Evolutionary conservation across 92 coral and sea anemone species (phyloP), one percentile per base, ranked within the genome.

Genomic region (Heliopora coerulea): DNA sequence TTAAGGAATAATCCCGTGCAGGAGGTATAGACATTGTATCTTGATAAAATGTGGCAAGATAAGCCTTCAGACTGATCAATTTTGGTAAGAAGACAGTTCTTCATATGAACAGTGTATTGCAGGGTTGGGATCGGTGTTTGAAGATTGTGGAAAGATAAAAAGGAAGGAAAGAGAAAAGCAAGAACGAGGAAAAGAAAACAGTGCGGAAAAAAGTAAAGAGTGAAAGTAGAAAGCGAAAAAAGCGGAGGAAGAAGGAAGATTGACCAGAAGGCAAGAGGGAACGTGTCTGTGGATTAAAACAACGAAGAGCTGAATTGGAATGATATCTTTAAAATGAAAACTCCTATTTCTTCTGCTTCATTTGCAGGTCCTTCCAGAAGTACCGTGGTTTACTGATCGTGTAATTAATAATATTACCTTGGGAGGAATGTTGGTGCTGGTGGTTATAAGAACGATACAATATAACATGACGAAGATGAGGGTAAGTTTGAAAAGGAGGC

Each of bases 381-480:
- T 90, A 18, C 96, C 96, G 1, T 95, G 99, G 99, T 95, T 87
- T 81, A 95, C 95, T 8, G 99, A 95, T 78, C 78, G 99, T 79
- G 96, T 84, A 59, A 83, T 95, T 32, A 90, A 88, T 41, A 90
- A 95, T 75, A 95, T 95, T 57, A 95, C 99, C 19, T 77, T 90
- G 26, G 99, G 96, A n/a, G 99, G 99, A 35, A 80, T 95, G 32
- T 81, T 95, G 62, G 99, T 95, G 18, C 77, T 95, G 41, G 99
- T 90, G n/a, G 99, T 95, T 19, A 88, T 95, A 0, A 80, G 99
- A 65, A 95, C 99, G 33, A 95, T 95, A 81, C 99, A 95, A 65
- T 95, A 95, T 70, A 95, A 95, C 31, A 95, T 95, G 99, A 95
- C 98, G 35, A 93, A 93, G 79, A 93, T 93, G 98, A 93, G 98